These are phyloP conservation scores for Pseudococcus longispinus DNA, from an alignment of 2,888 invertebrate genomes.

Conservation along the genomic window DNA sequence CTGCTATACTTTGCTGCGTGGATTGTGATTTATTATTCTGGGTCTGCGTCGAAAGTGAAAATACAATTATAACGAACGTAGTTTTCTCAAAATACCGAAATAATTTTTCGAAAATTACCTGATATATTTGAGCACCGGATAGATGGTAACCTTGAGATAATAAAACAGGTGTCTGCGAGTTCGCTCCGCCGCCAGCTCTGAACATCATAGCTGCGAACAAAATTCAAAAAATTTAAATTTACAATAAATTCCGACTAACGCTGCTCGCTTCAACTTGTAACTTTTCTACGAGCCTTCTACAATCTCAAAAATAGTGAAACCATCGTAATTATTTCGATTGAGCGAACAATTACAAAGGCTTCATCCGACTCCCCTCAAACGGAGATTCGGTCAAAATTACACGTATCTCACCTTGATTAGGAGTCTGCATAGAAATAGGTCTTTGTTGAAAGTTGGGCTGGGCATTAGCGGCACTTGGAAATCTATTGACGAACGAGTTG, in stretches of 20 bases:
- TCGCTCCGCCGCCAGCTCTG: conserved; percentile 70
- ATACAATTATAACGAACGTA: neutral
- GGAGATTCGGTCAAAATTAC: neutral
- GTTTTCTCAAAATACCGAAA: neutral
- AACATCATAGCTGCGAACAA: conserved; percentile 70
- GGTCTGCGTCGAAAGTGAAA: conserved; percentile 45
- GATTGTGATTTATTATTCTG: conserved; percentile 48
- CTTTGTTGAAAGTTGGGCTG: conserved; percentile 54
- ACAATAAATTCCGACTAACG: neutral
- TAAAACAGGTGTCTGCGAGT: conserved; percentile 65
- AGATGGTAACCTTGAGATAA: conserved; percentile 70
- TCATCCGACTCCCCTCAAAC: too few relatives aligned
- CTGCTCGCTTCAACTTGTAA: too few relatives aligned
- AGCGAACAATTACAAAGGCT: too few relatives aligned
- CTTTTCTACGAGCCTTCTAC: too few relatives aligned
- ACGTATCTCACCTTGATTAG: conserved; percentile 61
- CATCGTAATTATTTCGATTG: too few relatives aligned
- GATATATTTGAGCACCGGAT: conserved; percentile 70
- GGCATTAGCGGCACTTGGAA: conserved; percentile 19
- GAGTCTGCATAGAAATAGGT: conserved; percentile 22
- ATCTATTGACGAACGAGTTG: conserved; percentile 35
- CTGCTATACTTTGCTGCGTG: conserved; percentile 59
- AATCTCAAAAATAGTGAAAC: too few relatives aligned
- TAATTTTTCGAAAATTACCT: conserved; percentile 63
- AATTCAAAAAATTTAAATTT: neutral